A percentile compares a stretch with the other conserved stretches of the same genome.
These are phyloP conservation scores for Thalassophryne amazonica DNA, from an alignment of 2,797 vertebrate genomes.

Conservation along the genomic window DNA sequence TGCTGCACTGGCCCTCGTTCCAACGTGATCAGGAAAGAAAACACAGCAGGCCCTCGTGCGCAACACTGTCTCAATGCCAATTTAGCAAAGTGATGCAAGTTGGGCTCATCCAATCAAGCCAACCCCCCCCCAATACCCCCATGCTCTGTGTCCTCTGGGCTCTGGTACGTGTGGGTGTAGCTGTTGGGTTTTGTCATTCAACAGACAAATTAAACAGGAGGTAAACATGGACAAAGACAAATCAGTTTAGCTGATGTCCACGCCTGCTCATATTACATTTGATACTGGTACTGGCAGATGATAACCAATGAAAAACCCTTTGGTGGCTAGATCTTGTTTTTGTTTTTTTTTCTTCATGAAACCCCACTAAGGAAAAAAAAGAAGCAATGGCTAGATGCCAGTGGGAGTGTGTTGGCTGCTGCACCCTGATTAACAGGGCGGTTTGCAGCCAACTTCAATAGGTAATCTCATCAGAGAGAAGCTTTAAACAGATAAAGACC, in stretches of 20 bases:
- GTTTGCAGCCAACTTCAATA: slow-evolving; percentile 85
- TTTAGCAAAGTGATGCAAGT: slow-evolving; percentile 61
- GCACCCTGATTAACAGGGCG: slow-evolving; percentile 85
- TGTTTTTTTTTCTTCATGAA: slow-evolving; percentile 31
- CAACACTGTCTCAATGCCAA: slow-evolving; percentile 34
- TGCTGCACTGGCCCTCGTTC: slow-evolving; percentile 26
- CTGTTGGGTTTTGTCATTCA: slow-evolving; percentile 17
- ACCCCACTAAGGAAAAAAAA: slow-evolving; percentile 15
- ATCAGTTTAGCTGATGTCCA: slow-evolving; percentile 15
- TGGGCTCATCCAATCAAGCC: slow-evolving; percentile 33
- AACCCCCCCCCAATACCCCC: too few species aligned
- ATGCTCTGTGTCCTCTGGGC: slow-evolving; percentile 2
- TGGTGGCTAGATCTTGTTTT: slow-evolving; percentile 42
- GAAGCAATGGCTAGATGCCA: slow-evolving; percentile 77
- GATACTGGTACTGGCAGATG: slow-evolving; percentile 62
- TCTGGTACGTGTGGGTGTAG: slow-evolving; percentile 24
- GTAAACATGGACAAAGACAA: slow-evolving; percentile 14
- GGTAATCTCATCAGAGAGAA: slow-evolving; percentile 85
- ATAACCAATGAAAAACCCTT: slow-evolving; percentile 66
- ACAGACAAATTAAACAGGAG: slow-evolving; percentile 20
- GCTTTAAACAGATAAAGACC: slow-evolving; percentile 85
- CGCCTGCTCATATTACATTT: slow-evolving; percentile 46
- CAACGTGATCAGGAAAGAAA: slow-evolving; percentile 37
- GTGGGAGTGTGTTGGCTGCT: slow-evolving; percentile 80
- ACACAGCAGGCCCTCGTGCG: slow-evolving; percentile 24